Conservation (phyloP, 2,888 invertebrate genomes). For the Shargacucullia verbasci region DNA sequence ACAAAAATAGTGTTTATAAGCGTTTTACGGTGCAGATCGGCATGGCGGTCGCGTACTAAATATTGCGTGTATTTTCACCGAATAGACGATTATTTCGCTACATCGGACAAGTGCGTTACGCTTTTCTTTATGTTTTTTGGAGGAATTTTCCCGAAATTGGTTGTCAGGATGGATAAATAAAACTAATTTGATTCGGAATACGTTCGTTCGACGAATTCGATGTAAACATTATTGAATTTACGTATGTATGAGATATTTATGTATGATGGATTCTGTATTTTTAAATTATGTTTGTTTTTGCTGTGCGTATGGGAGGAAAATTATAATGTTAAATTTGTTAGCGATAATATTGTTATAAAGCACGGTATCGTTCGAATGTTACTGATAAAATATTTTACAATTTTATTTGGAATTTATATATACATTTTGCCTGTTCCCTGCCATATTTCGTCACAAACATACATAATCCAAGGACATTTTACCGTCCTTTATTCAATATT, state of each 20-base stretch:
- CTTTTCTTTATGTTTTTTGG: conserved; percentile 51
- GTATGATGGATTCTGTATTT: conserved; percentile 40
- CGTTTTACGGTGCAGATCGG: conserved; percentile 77
- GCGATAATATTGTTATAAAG: conserved; percentile 40
- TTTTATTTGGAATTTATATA: conserved; percentile 4
- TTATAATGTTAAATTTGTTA: conserved; percentile 32
- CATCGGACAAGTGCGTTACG: conserved; percentile 51
- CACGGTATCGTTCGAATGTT: conserved; percentile 13
- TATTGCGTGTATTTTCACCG: conserved; percentile 63
- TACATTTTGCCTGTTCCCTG: conserved; percentile 12
- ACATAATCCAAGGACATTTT: background rate
- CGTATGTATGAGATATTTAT: conserved; percentile 41
- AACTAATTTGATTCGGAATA: conserved; percentile 45
- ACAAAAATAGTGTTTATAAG: conserved; percentile 83
- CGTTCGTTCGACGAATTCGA: conserved; percentile 27
- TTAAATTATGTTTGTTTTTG: conserved; percentile 38
- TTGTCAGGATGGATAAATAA: conserved; percentile 39
- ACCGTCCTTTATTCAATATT: conserved; percentile 8
- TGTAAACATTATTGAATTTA: conserved; percentile 55
- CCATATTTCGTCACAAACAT: conserved; percentile 1
- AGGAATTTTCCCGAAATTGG: conserved; percentile 48
- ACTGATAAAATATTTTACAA: conserved; percentile 16
- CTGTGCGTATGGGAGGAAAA: conserved; percentile 26
- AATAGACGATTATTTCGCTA: conserved; percentile 61
- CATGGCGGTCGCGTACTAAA: conserved; percentile 74